Conservation (phyloP, 2,797 vertebrate genomes). For the Galagoides demidoff region DNA sequence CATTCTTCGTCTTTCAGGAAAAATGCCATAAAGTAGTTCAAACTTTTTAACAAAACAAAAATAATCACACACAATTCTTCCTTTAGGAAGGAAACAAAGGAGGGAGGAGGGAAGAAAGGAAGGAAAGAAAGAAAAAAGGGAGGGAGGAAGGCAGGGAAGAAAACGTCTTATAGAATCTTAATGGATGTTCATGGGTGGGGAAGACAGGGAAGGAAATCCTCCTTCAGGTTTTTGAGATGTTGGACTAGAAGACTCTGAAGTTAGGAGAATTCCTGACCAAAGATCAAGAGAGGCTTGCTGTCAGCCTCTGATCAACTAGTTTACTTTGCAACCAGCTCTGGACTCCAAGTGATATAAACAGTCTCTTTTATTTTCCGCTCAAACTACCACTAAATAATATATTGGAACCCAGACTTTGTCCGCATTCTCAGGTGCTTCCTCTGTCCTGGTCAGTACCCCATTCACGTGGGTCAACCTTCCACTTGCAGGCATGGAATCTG, state of each 20-base stretch:
- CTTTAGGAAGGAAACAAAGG: not conserved
- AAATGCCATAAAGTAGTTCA: not conserved
- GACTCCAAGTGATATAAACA: not conserved
- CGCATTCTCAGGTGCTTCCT: not conserved
- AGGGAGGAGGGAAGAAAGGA: too few relatives aligned
- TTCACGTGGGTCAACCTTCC: not conserved
- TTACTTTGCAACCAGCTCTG: not conserved
- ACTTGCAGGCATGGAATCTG: not conserved
- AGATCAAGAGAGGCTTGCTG: not conserved
- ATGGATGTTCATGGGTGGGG: not conserved
- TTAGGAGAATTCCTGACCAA: not conserved
- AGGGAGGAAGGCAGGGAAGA: not conserved
- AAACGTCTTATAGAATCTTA: not conserved
- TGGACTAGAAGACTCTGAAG: not conserved
- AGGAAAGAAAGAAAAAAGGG: not conserved
- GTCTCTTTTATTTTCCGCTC: not conserved
- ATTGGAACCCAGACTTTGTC: not conserved
- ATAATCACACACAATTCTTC: not conserved
- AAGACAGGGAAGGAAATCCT: not conserved
- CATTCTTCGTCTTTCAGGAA: not conserved
- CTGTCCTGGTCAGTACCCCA: not conserved
- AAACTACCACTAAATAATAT: not conserved
- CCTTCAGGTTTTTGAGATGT: not conserved
- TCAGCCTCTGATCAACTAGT: not conserved
- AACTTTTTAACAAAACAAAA: constrained; percentile 17